Base-by-base conservation (phyloP, 2,888 invertebrate species). In the Meganola albula region DNA sequence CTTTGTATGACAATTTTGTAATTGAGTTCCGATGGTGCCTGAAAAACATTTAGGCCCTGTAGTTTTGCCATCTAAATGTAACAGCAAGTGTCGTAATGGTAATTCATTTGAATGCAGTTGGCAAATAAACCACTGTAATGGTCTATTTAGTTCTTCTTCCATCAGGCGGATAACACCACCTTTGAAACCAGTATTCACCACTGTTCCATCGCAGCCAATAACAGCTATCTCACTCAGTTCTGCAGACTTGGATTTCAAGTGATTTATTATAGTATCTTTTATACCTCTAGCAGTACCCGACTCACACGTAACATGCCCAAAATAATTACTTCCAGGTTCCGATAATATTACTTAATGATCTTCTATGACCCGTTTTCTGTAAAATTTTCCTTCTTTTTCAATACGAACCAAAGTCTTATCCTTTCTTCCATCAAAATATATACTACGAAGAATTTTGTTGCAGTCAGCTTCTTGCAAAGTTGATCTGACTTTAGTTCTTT, bases 361-460 rank as follows among this genome's bases (percentile, higher is more conserved):
- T 24, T 24, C 14, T 23, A 16, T 16, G 8, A 24, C n/a, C 8
- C 16, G 2, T 18, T 24, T 24, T 16, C 30, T 16, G 24, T 10
- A n/a, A n/a, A n/a, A n/a, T n/a, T 14, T 29, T 1, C 21, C 21
- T 10, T 22, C 10, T 8, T 22, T 23, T 12, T 29, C 4, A 23
- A 22, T 10, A 21, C 22, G 5, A 29, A 21, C 12, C 23, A 29
- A 29, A 22, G 24, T 18, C 8, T 30, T 23, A 7, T 24, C 14
- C 18, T 30, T 30, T 24, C 25, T 42, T 23, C 40, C 58, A 41
- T 25, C 20, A 28, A 28, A 18, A 20, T 20, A 27, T 10, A 27
- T 16, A 11, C 18, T 20, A 8, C 11, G 20, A 20, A 20, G 16
- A 4, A 2, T 21, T 32, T 32, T 26, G 12, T 21, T 21, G 11